A percentile compares a stretch with the other conserved stretches of the same genome.
Evolutionary conservation across 2,797 vertebrate genomes (phyloP).

Genomic region (Gephyroberyx darwinii): DNA sequence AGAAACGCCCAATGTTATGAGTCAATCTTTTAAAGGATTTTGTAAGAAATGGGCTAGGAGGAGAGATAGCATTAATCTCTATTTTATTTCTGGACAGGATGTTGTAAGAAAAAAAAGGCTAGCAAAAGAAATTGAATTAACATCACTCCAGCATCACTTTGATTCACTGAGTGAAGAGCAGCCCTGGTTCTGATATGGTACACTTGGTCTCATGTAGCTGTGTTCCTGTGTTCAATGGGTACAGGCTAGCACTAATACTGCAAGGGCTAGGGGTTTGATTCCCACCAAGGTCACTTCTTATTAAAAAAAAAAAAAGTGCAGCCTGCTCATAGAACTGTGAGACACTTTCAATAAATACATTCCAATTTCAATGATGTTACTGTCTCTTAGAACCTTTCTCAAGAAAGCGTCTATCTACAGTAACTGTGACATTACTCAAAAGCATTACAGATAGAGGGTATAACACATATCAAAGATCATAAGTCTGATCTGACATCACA

Average conservation of each 20-base stretch:
- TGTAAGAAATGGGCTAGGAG: constrained; percentile 29
- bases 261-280: constrained; percentile 8
- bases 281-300: no score
- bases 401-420: no score
- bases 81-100: constrained; percentile 36
- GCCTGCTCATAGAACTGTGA: background rate
- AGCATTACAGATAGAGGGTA: no score
- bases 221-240: constrained; percentile 4
- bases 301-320: no score
- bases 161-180: constrained; percentile 25
- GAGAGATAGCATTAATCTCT: constrained; percentile 36
- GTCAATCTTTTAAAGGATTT: constrained; percentile 37
- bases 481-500: no score
- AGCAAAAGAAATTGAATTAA: constrained; percentile 2
- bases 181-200: background rate
- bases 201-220: constrained; percentile 10
- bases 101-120: constrained; percentile 9
- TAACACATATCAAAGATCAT: no score
- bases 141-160: constrained; percentile 27
- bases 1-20: constrained; percentile 27
- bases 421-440: no score
- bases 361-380: background rate
- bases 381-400: no score
- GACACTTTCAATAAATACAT: background rate
- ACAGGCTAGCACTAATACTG: constrained; percentile 8